phyloP scores from a whole-genome alignment of 2,797 vertebrate genomes.

The Nyctalus aviator region DNA sequence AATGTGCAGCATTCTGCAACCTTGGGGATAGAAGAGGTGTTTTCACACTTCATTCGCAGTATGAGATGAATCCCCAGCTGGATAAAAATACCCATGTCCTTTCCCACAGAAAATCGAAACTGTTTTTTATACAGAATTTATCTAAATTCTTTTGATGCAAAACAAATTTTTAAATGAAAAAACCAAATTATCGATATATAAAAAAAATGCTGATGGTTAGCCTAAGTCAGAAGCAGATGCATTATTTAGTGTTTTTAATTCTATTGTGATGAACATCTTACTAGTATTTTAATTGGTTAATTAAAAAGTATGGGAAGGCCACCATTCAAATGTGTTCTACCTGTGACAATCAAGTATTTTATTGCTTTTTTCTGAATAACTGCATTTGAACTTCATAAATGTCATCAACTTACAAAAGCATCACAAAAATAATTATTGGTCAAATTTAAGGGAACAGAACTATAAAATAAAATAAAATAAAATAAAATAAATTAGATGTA shows the following conservation, averaged over 20 bases:
- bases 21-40: constrained; percentile 81
- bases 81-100: constrained; percentile 83
- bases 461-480: not conserved
- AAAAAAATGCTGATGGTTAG: not conserved
- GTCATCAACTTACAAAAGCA: constrained; percentile 77
- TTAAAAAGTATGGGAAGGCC: constrained; percentile 51
- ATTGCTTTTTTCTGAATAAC: constrained; percentile 80
- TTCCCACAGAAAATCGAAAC: constrained; percentile 77
- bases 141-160: constrained; percentile 63
- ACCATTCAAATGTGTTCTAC: constrained; percentile 66
- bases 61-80: constrained; percentile 82
- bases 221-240: constrained; percentile 56
- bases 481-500: not conserved
- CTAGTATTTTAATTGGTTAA: constrained; percentile 67
- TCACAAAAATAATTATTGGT: constrained; percentile 62
- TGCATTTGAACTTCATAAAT: constrained; percentile 72
- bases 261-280: not conserved
- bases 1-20: constrained; percentile 73
- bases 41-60: constrained; percentile 85
- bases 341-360: constrained; percentile 65
- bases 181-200: not conserved
- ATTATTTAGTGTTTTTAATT: constrained; percentile 67
- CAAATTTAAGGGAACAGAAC: constrained; percentile 70
- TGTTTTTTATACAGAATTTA: constrained; percentile 76
- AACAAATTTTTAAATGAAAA: constrained; percentile 38